phyloP scores from a whole-genome alignment of 2,888 invertebrate species.

The Tenthredo scrophulariae region DNA sequence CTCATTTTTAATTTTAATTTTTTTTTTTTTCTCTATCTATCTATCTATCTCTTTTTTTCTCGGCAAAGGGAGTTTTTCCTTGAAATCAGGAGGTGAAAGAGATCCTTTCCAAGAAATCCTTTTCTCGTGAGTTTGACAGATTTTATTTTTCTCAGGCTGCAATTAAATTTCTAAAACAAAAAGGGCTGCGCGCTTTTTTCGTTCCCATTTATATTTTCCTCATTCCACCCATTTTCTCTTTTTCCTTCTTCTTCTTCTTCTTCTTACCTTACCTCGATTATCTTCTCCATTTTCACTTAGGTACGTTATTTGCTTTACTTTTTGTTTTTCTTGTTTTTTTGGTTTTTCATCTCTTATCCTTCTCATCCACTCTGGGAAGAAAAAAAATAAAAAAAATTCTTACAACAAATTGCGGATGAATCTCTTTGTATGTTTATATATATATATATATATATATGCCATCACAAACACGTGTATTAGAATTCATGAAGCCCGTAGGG shows the following conservation, averaged over 20 bases:
- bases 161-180: conserved; percentile 23
- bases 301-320: background rate
- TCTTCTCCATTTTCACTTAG: background rate
- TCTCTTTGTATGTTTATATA: background rate
- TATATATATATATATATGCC: background rate
- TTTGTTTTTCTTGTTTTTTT: background rate
- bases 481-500: conserved; percentile 5
- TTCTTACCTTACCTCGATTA: background rate
- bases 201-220: background rate
- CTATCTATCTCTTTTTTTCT: background rate
- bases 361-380: background rate
- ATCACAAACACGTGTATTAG: background rate
- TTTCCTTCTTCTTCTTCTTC: background rate
- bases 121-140: conserved; percentile 4
- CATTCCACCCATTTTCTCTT: background rate
- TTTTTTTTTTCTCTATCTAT: background rate
- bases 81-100: conserved; percentile 2
- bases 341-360: background rate
- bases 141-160: background rate
- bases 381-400: background rate
- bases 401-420: background rate
- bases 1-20: background rate
- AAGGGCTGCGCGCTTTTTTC: background rate
- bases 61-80: background rate
- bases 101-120: background rate